Conservation (phyloP, 37 sponge, comb jelly and placozoan genomes). For the Chondrilla cf. caribensis region DNA sequence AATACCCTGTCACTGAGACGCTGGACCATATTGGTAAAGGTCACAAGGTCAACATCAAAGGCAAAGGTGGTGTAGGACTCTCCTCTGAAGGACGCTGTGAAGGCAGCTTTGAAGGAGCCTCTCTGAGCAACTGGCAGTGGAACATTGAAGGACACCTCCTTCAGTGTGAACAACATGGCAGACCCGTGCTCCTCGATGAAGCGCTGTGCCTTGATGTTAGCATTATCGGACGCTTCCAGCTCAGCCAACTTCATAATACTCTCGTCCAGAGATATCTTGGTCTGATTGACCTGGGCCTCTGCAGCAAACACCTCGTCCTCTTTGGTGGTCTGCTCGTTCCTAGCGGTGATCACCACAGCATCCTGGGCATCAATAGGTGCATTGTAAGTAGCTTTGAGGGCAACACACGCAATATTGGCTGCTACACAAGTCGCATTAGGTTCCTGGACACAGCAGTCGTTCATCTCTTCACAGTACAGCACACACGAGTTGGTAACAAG, state of each 20-base stretch:
- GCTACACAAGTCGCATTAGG: not conserved
- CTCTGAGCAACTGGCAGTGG: slow-evolving; percentile 12
- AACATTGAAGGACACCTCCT: slow-evolving; percentile 23
- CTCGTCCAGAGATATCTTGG: not conserved
- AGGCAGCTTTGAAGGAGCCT: slow-evolving; percentile 10
- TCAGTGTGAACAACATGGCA: not conserved
- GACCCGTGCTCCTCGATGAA: slow-evolving; percentile 1
- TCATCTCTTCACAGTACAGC: not conserved
- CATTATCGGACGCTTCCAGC: not conserved
- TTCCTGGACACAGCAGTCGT: not conserved
- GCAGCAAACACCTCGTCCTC: slow-evolving; percentile 15
- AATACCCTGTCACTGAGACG: not conserved
- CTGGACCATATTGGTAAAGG: slow-evolving; percentile 1
- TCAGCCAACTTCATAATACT: not conserved
- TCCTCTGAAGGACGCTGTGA: not conserved
- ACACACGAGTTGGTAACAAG: not conserved
- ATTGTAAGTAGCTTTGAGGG: not conserved
- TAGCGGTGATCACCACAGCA: not conserved
- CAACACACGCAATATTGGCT: not conserved
- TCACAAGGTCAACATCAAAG: not conserved
- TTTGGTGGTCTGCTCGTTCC: not conserved
- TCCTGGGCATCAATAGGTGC: slow-evolving; percentile 5
- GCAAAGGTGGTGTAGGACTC: not conserved
- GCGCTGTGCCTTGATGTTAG: not conserved
- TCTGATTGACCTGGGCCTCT: slow-evolving; percentile 11